Evolutionary conservation across 2,888 invertebrate species (phyloP).

Genomic region (Drosophila nr. perissopoda): DNA sequence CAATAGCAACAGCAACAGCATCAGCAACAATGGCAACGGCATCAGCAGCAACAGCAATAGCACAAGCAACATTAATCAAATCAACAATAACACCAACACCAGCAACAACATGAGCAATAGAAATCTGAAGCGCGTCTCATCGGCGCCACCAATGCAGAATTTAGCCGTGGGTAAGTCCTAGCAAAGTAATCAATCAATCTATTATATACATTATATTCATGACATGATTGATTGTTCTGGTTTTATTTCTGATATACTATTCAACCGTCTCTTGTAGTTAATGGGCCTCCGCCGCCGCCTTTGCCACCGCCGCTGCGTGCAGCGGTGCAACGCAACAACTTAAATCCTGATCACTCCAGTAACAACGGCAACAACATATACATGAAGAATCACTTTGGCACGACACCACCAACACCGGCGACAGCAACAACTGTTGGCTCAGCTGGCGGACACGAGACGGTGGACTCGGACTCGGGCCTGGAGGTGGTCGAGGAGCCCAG

Average conservation of each 20-base stretch:
- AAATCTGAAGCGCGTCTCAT: conserved; percentile 87
- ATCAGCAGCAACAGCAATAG: conserved; percentile 49
- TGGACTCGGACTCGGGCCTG: conserved; percentile 85
- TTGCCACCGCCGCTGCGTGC: conserved; percentile 87
- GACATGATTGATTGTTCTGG: neutral
- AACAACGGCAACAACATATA: conserved; percentile 56
- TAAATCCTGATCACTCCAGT: conserved; percentile 50
- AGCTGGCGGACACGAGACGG: conserved; percentile 41
- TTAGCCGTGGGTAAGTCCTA: conserved; percentile 79
- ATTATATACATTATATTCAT: neutral
- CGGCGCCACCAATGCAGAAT: conserved; percentile 86
- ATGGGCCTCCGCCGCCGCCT: conserved; percentile 90
- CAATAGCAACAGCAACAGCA: conserved; percentile 59
- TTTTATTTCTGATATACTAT: neutral
- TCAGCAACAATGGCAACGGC: conserved; percentile 37
- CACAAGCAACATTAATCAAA: conserved; percentile 27
- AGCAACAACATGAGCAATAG: conserved; percentile 76
- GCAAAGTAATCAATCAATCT: neutral
- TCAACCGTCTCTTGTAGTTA: conserved; percentile 59
- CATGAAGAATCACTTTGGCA: conserved; percentile 55
- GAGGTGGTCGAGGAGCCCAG: conserved; percentile 90
- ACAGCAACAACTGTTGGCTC: conserved; percentile 2
- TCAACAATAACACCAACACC: conserved; percentile 46
- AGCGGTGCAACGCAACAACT: conserved; percentile 72
- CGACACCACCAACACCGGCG: conserved; percentile 6